Base-by-base conservation (phyloP, 2,888 invertebrate species). In the Drosophila paranaensis region DNA sequence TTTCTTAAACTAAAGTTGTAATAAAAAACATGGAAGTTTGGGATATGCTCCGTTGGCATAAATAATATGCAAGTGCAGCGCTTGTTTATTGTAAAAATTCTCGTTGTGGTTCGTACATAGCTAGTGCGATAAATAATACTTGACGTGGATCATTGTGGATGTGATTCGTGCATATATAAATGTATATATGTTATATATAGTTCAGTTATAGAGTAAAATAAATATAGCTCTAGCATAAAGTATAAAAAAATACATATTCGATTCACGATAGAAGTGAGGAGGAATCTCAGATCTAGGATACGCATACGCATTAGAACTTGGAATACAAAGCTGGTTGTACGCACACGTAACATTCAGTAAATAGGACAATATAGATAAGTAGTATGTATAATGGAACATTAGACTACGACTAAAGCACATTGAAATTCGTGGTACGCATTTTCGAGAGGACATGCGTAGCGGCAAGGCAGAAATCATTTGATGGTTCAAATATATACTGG, bases 121-220 rank as follows among this genome's bases (percentile, higher is more conserved):
- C 71, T 72, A 79, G 73, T 79, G 74, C 74, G 70, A 85, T 82
- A 84, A 88, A 84, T 84, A 84, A 84, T 84, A 84, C 84, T 84
- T 84, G 81, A 70, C 66, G 82, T 82, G 71, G 50, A 61, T 67
- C 63, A 16, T 64, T 64, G 63, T 58, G 46, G 67, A 71, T 82
- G 68, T 73, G 57, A 64, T 73, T 43, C 35, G 63, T 51, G 42
- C 69, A 67, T 80, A 67, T 80, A 81, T 62, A 37, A 1, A 53
- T 25, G 13, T 13, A 51, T 20, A 46, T 46, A 46, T 46, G 20
- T 45, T 8, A 10, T 39, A 53, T 25, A 53, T 62, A 58, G 55
- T 40, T 60, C 40, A 39, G 51, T 66, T 77, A 65, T 37, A 70
- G 35, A 57, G 57, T 74, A 71, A 67, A 76, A 80, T 83, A 83